Evolutionary conservation across 1,140 invertebrate species (phyloP).

Genomic region (Drosophila persimilis): DNA sequence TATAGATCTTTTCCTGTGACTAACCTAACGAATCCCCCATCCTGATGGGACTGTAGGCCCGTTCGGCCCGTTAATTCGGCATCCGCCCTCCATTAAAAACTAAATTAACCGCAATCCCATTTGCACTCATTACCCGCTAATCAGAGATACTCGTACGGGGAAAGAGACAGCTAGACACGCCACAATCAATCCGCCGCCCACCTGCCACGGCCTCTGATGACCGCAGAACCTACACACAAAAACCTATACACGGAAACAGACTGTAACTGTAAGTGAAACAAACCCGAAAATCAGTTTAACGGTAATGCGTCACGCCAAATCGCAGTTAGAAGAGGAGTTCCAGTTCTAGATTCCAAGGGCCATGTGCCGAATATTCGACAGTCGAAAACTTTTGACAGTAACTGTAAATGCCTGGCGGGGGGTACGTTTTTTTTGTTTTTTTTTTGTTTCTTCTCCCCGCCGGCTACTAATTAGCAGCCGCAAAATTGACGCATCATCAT

Average conservation of each 20-base stretch:
- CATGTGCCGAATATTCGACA: conserved; percentile 27
- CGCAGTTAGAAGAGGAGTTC: conserved; percentile 49
- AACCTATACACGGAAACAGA: background rate
- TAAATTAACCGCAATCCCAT: conserved; percentile 29
- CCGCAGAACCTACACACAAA: conserved; percentile 16
- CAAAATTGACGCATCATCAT: conserved; percentile 77
- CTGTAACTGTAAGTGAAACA: background rate
- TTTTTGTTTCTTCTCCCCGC: conserved; percentile 2
- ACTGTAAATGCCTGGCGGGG: conserved; percentile 60
- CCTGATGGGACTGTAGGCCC: too few relatives aligned
- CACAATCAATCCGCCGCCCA: background rate
- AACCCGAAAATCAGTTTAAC: conserved; percentile 55
- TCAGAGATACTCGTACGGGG: background rate
- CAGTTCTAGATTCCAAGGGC: conserved; percentile 4
- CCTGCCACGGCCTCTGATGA: conserved; percentile 8
- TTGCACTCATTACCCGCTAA: conserved; percentile 29
- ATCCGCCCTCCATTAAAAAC: too few relatives aligned
- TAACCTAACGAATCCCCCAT: too few relatives aligned
- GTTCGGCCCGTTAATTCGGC: conserved; percentile 12
- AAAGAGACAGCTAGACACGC: background rate
- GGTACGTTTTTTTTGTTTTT: conserved; percentile 24
- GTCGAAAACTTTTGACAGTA: conserved; percentile 65
- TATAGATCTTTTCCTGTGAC: too few relatives aligned
- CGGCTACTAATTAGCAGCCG: conserved; percentile 67
- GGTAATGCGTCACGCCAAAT: conserved; percentile 63